Evolutionary conservation across 2,113 vertebrate species (phyloP).

Genomic region (Marmota monax): DNA sequence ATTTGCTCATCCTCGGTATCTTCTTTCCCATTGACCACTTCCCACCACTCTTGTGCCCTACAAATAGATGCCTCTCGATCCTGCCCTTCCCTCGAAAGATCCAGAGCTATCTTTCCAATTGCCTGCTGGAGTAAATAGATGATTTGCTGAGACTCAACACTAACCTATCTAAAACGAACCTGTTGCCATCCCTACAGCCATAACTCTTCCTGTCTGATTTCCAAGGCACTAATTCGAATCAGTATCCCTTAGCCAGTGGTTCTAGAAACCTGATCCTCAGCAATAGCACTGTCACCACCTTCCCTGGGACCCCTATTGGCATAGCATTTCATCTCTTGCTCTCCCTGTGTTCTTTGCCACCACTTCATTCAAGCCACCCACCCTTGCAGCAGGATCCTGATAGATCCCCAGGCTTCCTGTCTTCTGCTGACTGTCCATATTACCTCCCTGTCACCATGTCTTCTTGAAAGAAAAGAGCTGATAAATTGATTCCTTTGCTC

Average conservation of each 20-base stretch:
- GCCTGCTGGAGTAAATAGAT: not conserved
- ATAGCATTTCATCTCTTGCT: not conserved
- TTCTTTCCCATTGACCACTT: not conserved
- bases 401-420: not conserved
- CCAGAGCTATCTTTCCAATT: not conserved
- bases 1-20: not conserved
- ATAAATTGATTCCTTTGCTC: not conserved
- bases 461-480: not conserved
- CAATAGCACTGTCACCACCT: fast-evolving
- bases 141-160: not conserved
- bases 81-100: not conserved
- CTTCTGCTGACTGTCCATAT: not conserved
- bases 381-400: not conserved
- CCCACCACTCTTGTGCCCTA: fast-evolving
- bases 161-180: not conserved
- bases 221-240: not conserved
- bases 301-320: too few species aligned
- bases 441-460: not conserved
- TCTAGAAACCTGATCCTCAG: not conserved
- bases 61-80: not conserved
- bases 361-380: not conserved
- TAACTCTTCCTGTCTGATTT: not conserved
- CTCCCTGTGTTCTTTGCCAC: not conserved
- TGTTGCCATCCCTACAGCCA: too few species aligned
- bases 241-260: not conserved